Base-by-base conservation (phyloP, 2,113 vertebrate species). In the Nicator chloris region DNA sequence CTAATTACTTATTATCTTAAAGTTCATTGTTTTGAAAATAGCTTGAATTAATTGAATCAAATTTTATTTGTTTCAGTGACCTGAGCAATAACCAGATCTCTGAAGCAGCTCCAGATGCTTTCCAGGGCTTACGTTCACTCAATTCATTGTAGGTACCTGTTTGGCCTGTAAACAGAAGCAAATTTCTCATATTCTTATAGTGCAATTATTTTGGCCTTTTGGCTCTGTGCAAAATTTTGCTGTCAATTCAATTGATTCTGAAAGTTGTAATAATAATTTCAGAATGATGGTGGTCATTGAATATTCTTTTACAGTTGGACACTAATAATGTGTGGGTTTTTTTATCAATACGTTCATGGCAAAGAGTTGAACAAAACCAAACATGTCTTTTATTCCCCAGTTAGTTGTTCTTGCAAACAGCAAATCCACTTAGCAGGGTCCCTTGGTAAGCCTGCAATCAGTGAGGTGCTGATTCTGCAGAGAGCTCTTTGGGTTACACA, bases 31-130 rank as follows among this genome's bases (percentile, higher is more conserved):
- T 86, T 83, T 40, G 35, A 82, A 79, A 77, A 61, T 45, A 45
- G 7, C 9, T 91, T 95, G 21, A 86, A 86, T 80, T 81, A 86
- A 91, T 92, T 83, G 47, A 95, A 86, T 75, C 23, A 61, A 79
- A 81, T 69, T 31, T 86, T 14, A 9, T 97, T 96, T 56, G 73
- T 97, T 97, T 79, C 97, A 99, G 99, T 95, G 99, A 99, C 98
- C 97, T 99, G 94, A 99, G 99, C 94, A 99, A 99, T 98, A 99
- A 99, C 97, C 99, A 99, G 97, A 99, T 99, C 94, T 99, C 99
- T 28, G 99, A 99, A 97, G 96, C 99, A 71, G 99, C 99, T 65
- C 98, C 99, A 26, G 99, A 99, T 85, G 98, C 99, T 73, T 99
- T 99, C 97, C 99, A 99, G 96, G 99, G 99, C 47, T 98, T 99